Evolutionary conservation across 2,888 invertebrate species (phyloP).

Genomic region (Protodeltote pygarga): DNA sequence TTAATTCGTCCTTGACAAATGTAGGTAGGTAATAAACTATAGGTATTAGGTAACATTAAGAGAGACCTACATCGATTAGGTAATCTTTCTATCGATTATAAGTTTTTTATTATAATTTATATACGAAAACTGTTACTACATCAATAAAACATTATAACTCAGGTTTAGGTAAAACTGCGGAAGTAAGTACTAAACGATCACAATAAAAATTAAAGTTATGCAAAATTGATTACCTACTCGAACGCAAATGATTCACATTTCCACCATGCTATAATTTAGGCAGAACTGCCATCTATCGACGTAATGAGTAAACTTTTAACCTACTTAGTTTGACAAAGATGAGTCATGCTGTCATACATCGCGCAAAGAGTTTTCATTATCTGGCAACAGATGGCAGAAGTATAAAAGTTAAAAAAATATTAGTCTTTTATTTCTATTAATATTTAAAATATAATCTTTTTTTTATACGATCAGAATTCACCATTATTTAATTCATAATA

Average conservation of each 20-base stretch:
- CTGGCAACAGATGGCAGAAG: constrained; percentile 12
- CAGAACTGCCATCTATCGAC: constrained; percentile 22
- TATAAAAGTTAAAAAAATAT: background rate
- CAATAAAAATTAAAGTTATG: too few relatives aligned
- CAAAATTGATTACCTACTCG: too few relatives aligned
- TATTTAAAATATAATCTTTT: too few relatives aligned
- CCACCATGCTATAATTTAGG: constrained; percentile 1
- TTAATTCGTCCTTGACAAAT: constrained; percentile 17
- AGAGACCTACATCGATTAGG: too few relatives aligned
- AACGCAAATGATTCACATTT: too few relatives aligned
- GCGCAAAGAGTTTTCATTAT: background rate
- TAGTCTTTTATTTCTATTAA: background rate
- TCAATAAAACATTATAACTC: too few relatives aligned
- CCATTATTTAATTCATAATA: accelerated
- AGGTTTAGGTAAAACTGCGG: too few relatives aligned
- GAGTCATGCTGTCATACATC: constrained; percentile 8
- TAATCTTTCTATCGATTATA: too few relatives aligned
- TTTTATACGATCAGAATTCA: too few relatives aligned
- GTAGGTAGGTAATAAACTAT: constrained; percentile 1
- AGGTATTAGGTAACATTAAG: background rate
- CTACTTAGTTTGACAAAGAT: constrained; percentile 17
- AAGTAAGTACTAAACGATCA: too few relatives aligned
- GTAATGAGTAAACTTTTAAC: constrained; percentile 3
- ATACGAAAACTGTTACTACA: too few relatives aligned
- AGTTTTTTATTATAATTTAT: too few relatives aligned